Percentiles rank a stretch among this genome's conserved stretches.
Conservation (phyloP, 1,140 invertebrate species). For the Tetramorium simillimum region DNA sequence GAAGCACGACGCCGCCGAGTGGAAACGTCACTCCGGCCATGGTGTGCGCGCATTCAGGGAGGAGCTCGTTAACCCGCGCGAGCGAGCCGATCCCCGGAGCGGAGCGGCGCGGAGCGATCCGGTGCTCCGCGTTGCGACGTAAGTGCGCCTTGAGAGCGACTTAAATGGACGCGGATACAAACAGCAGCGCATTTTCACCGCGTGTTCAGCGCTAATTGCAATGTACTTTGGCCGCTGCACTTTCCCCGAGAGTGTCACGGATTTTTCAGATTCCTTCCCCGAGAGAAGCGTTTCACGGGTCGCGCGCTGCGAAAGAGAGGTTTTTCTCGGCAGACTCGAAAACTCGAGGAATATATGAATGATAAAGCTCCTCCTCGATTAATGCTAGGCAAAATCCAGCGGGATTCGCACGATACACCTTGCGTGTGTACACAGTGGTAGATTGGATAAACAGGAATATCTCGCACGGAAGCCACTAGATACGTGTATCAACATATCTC, state of each 20-base stretch:
- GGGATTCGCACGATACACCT: not conserved
- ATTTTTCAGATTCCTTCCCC: not conserved
- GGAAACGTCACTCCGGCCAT: conserved; percentile 60
- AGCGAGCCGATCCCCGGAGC: not conserved
- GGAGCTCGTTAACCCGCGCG: conserved; percentile 70
- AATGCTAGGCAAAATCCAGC: not conserved
- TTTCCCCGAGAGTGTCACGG: not conserved
- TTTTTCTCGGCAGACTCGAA: too few relatives aligned
- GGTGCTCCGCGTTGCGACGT: not conserved
- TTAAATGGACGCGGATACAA: conserved; percentile 17
- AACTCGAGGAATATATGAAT: not conserved
- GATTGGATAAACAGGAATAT: conserved; percentile 31
- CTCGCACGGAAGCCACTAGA: conserved; percentile 12
- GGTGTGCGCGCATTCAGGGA: conserved; percentile 1
- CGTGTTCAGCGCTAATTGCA: not conserved
- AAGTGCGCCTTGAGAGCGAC: conserved; percentile 13
- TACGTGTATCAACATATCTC: conserved; percentile 39
- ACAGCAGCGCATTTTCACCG: conserved; percentile 34
- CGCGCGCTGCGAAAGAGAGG: not conserved
- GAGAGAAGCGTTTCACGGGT: not conserved
- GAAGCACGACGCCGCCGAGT: conserved; percentile 62
- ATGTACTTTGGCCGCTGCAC: not conserved
- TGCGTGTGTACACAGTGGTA: not conserved
- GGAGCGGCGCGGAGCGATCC: conserved; percentile 48
- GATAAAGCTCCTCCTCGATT: not conserved